Evolutionary conservation across 1,140 invertebrate species (phyloP).

Genomic region (Aethina tumida): DNA sequence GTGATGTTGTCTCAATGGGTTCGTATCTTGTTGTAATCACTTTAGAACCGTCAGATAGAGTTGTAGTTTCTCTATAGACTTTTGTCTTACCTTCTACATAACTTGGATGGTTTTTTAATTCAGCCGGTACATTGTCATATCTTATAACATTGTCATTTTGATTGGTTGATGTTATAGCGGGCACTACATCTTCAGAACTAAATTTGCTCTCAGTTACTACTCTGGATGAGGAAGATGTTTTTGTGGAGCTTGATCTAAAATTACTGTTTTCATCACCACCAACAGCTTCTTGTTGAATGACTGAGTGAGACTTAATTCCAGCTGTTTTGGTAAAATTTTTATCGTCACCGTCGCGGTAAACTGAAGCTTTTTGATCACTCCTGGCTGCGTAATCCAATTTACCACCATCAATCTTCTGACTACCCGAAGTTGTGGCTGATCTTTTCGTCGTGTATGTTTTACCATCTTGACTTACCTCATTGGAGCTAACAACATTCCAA

Average conservation of each 20-base stretch:
- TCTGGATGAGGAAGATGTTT: slow-evolving; percentile 32
- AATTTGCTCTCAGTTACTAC: slow-evolving; percentile 25
- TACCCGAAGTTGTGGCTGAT: slow-evolving; percentile 36
- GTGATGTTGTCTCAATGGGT: not conserved
- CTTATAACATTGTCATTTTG: slow-evolving; percentile 13
- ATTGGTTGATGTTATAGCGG: slow-evolving; percentile 4
- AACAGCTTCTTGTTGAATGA: slow-evolving; percentile 48
- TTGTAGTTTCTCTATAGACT: slow-evolving; percentile 31
- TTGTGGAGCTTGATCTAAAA: slow-evolving; percentile 39
- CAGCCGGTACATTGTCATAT: slow-evolving; percentile 19
- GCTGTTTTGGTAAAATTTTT: slow-evolving; percentile 49
- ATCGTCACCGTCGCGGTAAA: slow-evolving; percentile 50
- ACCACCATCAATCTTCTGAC: slow-evolving; percentile 49
- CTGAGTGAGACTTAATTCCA: slow-evolving; percentile 44
- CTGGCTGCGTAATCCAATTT: slow-evolving; percentile 46
- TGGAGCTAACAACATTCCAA: slow-evolving; percentile 38
- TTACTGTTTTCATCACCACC: slow-evolving; percentile 43
- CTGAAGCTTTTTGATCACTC: slow-evolving; percentile 44
- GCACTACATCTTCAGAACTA: slow-evolving; percentile 13
- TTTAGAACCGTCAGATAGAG: no score
- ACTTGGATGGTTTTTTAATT: slow-evolving; percentile 24
- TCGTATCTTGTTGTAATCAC: not conserved
- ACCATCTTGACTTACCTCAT: slow-evolving; percentile 38
- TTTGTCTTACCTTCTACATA: slow-evolving; percentile 43
- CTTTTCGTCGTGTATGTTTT: slow-evolving; percentile 34